Evolutionary conservation across 2,888 invertebrate genomes (phyloP), one percentile per base, ranked within the genome.

Genomic region (Sussaba pulchella): DNA sequence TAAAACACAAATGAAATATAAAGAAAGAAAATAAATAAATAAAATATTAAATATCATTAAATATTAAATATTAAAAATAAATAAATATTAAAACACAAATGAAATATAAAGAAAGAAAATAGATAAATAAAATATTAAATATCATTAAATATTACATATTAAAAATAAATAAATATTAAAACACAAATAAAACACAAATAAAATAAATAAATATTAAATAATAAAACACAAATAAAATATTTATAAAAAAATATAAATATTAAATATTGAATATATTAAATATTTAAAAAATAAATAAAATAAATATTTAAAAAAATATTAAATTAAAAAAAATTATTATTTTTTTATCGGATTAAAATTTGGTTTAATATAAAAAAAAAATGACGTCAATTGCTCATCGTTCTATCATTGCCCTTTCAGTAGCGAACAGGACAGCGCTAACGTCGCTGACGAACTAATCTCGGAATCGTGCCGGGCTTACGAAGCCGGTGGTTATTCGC

Each of bases 401-500:
- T 31, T 36, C 1, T 59, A 9, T 10, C 24, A 0, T 54, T 26
- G 12, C 8, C 21, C 45, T 86, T 85, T 12, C 72, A 92, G 91
- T n/a, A 85, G 86, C 6, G 90, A 89, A 76, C 90, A 89, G 64
- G 91, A 92, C 4, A 57, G 52, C 9, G 61, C 36, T 36, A 88
- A 80, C 26, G 92, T 93, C 19, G 93, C 92, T 0, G 94, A 94
- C 21, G 93, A 93, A 78, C 90, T 94, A 88, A 87, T 94, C 59
- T 91, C 94, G 59, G 94, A 94, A 85, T 94, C 94, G 69, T 94
- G 95, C 83, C 92, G 94, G 45, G 94, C 96, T 43, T 99, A 98
- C 92, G 93, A 94, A 69, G 91, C 94, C n/a, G 98, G 98, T 1
- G 94, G 95, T 41, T 99, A 99, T 93, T 97, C 97, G 88, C 99